These are phyloP conservation scores for Salarias fasciatus DNA, from an alignment of 2,797 vertebrate genomes.

Conservation along the genomic window DNA sequence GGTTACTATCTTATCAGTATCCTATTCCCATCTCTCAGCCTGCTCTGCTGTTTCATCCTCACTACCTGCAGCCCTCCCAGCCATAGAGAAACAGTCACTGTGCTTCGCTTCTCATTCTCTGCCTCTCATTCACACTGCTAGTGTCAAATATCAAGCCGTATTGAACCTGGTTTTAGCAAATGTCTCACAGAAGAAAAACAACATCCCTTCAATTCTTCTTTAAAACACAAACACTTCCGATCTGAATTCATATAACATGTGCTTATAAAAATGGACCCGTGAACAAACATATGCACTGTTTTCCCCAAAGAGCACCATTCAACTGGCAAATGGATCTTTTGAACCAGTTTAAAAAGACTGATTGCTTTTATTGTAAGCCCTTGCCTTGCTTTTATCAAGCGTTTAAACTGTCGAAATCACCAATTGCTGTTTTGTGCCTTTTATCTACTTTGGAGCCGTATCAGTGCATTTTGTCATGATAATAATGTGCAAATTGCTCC, in stretches of 20 bases:
- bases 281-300: constrained; percentile 29
- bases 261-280: constrained; percentile 25
- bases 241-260: constrained; percentile 36
- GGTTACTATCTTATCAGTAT: no score
- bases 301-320: constrained; percentile 36
- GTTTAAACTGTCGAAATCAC: constrained; percentile 68
- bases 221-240: constrained; percentile 24
- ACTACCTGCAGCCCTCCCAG: neutral
- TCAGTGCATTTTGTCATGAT: constrained; percentile 68
- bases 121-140: constrained; percentile 23
- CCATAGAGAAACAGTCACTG: neutral
- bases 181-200: constrained; percentile 37
- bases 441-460: constrained; percentile 69
- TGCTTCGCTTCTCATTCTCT: constrained; percentile 5
- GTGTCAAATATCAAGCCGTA: constrained; percentile 47
- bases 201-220: constrained; percentile 16
- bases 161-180: constrained; percentile 63
- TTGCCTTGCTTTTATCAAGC: constrained; percentile 64
- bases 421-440: constrained; percentile 66
- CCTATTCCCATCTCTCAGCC: no score
- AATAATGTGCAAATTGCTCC: constrained; percentile 71
- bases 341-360: constrained; percentile 68
- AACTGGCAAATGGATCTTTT: constrained; percentile 64
- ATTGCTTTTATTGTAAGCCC: constrained; percentile 66
- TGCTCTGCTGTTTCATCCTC: neutral